Percentiles rank a stretch among this genome's conserved stretches.
Evolutionary conservation across 2,888 invertebrate genomes (phyloP).

Genomic region (Troglohyphantes excavatus): DNA sequence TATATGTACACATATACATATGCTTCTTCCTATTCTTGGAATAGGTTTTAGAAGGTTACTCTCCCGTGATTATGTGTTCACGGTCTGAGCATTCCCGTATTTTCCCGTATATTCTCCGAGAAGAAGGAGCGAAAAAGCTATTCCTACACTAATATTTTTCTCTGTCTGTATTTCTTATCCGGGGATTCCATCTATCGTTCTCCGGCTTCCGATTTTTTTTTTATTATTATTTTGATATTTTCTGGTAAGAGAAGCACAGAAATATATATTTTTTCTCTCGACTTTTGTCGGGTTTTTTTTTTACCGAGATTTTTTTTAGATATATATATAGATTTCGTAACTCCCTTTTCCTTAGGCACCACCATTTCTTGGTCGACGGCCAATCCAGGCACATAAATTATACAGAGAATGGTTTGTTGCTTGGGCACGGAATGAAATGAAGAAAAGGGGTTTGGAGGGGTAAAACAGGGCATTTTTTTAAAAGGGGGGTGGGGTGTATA

Average conservation of each 20-base stretch:
- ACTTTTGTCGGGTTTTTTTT: neutral
- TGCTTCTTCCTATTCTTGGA: slow-evolving; percentile 51
- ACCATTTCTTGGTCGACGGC: slow-evolving; percentile 74
- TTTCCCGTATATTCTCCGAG: slow-evolving; percentile 61
- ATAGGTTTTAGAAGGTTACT: slow-evolving; percentile 78
- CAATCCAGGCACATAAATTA: slow-evolving; percentile 77
- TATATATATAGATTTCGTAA: slow-evolving; percentile 44
- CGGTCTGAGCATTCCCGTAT: slow-evolving; percentile 73
- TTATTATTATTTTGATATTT: slow-evolving; percentile 1
- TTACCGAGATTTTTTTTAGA: slow-evolving; percentile 5
- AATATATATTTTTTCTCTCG: neutral
- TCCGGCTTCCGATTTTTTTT: slow-evolving; percentile 55
- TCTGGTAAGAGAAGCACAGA: slow-evolving; percentile 1
- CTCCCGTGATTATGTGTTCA: slow-evolving; percentile 78
- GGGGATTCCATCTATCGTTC: slow-evolving; percentile 72
- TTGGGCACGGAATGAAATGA: slow-evolving; percentile 45
- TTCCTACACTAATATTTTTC: slow-evolving; percentile 76
- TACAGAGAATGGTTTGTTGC: slow-evolving; percentile 74
- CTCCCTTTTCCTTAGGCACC: slow-evolving; percentile 5
- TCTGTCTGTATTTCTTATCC: slow-evolving; percentile 76
- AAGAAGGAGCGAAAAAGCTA: slow-evolving; percentile 46
- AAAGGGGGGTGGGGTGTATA: slow-evolving; percentile 17
- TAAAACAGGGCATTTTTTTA: slow-evolving; percentile 29
- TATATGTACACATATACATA: slow-evolving; percentile 74
- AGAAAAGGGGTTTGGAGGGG: slow-evolving; percentile 11